Conservation (phyloP, 1,140 invertebrate species). For the Phocides pigmalion region DNA sequence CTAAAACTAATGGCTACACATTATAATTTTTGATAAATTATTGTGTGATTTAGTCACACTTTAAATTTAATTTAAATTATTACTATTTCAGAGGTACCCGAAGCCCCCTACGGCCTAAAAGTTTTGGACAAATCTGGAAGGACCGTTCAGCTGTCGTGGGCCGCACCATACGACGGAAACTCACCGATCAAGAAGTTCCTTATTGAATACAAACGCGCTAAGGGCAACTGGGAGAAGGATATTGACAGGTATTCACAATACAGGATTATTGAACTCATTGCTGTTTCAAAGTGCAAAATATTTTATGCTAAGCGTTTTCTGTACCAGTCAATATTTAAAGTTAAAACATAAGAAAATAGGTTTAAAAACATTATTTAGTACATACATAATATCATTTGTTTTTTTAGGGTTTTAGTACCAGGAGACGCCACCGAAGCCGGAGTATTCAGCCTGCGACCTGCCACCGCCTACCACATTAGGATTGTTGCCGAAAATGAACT, state of each 20-base stretch:
- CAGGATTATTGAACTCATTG: no score
- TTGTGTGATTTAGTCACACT: no score
- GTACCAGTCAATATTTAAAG: no score
- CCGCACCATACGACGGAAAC: conserved; percentile 97
- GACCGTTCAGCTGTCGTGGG: conserved; percentile 95
- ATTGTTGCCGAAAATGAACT: conserved; percentile 98
- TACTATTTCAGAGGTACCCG: conserved; percentile 91
- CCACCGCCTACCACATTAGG: conserved; percentile 95
- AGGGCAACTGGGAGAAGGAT: conserved; percentile 92
- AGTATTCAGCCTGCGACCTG: conserved; percentile 94
- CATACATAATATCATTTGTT: neutral
- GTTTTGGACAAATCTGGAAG: conserved; percentile 96
- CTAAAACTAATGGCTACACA: no score
- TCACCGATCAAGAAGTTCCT: conserved; percentile 96
- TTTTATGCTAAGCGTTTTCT: no score
- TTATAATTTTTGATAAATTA: no score
- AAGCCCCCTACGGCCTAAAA: conserved; percentile 95
- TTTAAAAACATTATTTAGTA: no score
- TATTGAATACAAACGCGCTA: conserved; percentile 96
- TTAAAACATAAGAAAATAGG: neutral
- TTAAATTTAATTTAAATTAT: conserved; percentile 1
- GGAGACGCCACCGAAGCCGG: conserved; percentile 94
- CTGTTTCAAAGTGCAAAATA: no score
- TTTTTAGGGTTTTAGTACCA: conserved; percentile 90
- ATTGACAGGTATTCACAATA: conserved; percentile 85